These are phyloP conservation scores for Ophioninae sp. DNA, from an alignment of 2,888 invertebrate species.

Conservation along the genomic window DNA sequence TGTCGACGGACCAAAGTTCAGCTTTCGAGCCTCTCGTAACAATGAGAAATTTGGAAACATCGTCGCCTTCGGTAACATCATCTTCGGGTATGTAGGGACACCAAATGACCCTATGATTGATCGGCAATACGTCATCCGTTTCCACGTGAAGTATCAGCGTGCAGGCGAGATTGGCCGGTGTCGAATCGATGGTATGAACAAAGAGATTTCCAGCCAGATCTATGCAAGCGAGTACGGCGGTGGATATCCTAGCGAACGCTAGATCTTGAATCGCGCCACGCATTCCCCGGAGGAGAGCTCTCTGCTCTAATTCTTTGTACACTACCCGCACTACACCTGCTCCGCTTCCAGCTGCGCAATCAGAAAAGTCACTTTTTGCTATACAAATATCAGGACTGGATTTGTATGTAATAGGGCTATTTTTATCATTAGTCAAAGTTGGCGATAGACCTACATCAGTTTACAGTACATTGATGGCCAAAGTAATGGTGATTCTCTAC, in stretches of 20 bases:
- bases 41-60: constrained; percentile 90
- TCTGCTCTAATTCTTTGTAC: constrained; percentile 88
- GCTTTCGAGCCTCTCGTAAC: constrained; percentile 89
- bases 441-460: no score
- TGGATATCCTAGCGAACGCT: constrained; percentile 92
- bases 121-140: constrained; percentile 80
- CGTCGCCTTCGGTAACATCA: constrained; percentile 82
- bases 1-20: constrained; percentile 78
- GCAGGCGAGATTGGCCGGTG: constrained; percentile 80
- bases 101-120: constrained; percentile 91
- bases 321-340: constrained; percentile 92
- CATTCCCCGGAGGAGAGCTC: constrained; percentile 93
- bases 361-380: not conserved
- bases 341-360: constrained; percentile 71
- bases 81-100: constrained; percentile 94
- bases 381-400: not conserved
- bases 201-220: constrained; percentile 93
- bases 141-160: constrained; percentile 85
- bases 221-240: constrained; percentile 92
- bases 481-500: no score
- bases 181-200: constrained; percentile 89
- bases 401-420: no score
- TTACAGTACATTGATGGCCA: no score
- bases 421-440: no score
- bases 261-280: constrained; percentile 94